Base-by-base conservation (phyloP, 37 sponge, comb jelly and placozoan species). In the Halisarca cf. caerulea region DNA sequence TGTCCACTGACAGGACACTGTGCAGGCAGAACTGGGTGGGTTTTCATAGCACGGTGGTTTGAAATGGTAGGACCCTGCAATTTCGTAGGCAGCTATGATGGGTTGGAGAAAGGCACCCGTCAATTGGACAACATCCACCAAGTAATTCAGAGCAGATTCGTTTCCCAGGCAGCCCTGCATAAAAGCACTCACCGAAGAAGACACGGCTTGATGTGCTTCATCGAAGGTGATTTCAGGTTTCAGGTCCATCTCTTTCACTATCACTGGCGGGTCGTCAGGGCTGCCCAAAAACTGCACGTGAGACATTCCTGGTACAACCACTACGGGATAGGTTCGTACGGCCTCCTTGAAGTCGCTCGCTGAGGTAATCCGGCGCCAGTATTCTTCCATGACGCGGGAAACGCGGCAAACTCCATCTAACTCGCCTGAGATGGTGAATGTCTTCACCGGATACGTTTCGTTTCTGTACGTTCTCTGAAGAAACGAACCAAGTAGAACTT, bases 61-160 rank as follows among this genome's bases (percentile, higher is more conserved):
- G 66, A 86, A 86, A n/a, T 79, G 66, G 59, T 86, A 86, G 25
- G 36, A 86, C 1, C 80, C 86, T 58, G 80, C 86, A 44, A 80
- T 36, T 25, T 33, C 44, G 20, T 59, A 79, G 27, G 86, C 86
- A 39, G 33, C 25, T 3, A 86, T 27, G 6, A 86, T 38, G 2
- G 86, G 86, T 20, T 80, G 25, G 2, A 86, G n/a, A 54, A 86
- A 64, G 1, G 42, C 80, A 23, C 80, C 86, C 18, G 86, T 86
- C 2, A 3, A 43, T 59, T 80, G 2, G 2, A 86, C 80, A 6
- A 30, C 33, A 15, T 86, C 24, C 14, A 43, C 37, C 11, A 86
- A 37, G 17, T 33, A 8, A 21, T 25, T 2, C 17, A 80, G 5
- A 37, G 37, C 25, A 4, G 51, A 25, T 9, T 15, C 43, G 59